phyloP scores from a whole-genome alignment of 1,140 invertebrate genomes.

The Megathymus violae region DNA sequence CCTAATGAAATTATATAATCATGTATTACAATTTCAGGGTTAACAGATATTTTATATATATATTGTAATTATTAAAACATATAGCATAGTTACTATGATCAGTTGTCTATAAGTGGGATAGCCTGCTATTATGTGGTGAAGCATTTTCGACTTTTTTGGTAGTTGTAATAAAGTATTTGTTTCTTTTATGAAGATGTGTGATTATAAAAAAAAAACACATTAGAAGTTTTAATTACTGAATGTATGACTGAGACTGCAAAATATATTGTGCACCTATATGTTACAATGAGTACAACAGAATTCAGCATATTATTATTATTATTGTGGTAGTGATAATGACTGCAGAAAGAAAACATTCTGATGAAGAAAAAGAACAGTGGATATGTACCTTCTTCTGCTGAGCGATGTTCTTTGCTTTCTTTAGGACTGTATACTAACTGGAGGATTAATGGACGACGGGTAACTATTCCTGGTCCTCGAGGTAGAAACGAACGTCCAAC shows the following conservation, averaged over 20 bases:
- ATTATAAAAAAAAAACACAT: no score
- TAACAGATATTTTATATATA: no score
- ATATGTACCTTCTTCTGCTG: conserved; percentile 91
- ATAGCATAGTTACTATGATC: no score
- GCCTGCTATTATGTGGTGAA: no score
- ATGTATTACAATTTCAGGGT: no score
- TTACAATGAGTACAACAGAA: not conserved
- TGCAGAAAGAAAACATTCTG: not conserved
- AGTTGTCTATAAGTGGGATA: no score
- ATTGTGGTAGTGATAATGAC: not conserved
- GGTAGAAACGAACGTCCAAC: conserved; percentile 99
- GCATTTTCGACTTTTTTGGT: no score
- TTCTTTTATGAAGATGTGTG: no score
- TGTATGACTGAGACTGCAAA: no score
- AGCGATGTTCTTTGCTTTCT: conserved; percentile 93
- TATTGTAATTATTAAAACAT: no score
- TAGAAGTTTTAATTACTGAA: not conserved
- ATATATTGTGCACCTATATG: not conserved
- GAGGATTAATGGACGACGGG: conserved; percentile 95
- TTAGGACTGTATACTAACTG: conserved; percentile 96
- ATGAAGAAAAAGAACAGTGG: not conserved
- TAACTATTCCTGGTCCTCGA: conserved; percentile 98
- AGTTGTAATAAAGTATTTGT: no score
- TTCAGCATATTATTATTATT: not conserved
- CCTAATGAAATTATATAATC: no score